Base-by-base conservation (phyloP, 2,797 vertebrate genomes). In the Pipistrellus nathusii region DNA sequence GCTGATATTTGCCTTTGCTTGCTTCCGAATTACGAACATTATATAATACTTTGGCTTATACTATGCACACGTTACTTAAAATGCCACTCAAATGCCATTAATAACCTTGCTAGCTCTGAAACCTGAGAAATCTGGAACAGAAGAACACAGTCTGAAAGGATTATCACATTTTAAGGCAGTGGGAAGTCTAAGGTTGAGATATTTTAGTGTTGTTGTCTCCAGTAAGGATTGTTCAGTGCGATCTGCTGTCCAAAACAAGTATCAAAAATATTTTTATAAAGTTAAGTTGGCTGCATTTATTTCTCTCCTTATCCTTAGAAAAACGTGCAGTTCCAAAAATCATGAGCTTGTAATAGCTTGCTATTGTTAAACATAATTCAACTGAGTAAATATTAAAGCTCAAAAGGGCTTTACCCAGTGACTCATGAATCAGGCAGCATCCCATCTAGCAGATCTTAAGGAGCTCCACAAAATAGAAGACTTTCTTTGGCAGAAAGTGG, bases 61-160 rank as follows among this genome's bases (percentile, higher is more conserved):
- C 18, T 51, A 30, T 71, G 81, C 86, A 62, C 20, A 17, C 25
- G 66, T 77, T 94, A 95, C 73, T 95, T 91, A 84, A 95, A 90
- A 95, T 89, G 44, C 12, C 87, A 93, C 25, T 71, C 75, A 94
- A 95, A 95, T 95, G 72, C 76, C 90, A 93, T 88, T 84, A 92
- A 53, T n/a, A 88, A 77, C 84, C 25, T 91, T 51, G 68, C 71
- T 73, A 14, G 9, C 35, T 95, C 75, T 90, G 41, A 89, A 90
- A 71, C 46, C 15, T 93, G 69, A 96, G 68, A 30, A 76, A 59
- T 85, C 25, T 46, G 71, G 23, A 81, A 86, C 6, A 80, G 64
- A 66, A n/a, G 85, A 75, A 81, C 93, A 46, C 38, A 64, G 51
- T 69, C 11, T 83, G 13, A 83, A 92, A 95, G 8, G 20, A 73